Base-by-base conservation (phyloP, 2,888 invertebrate genomes). In the Hypercompe scribonia region DNA sequence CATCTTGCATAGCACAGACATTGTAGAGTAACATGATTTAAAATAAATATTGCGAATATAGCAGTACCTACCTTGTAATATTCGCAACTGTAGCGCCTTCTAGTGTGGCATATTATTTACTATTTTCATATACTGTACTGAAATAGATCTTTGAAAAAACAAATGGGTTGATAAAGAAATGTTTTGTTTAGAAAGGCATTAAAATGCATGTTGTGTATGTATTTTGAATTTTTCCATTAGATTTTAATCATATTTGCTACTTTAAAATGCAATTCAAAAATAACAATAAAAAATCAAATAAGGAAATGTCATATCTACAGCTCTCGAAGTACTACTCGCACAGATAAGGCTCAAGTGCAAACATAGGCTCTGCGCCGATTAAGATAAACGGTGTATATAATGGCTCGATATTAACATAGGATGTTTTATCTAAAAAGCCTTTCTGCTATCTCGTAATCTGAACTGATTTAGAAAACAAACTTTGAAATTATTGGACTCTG, bases 321-420 rank as follows among this genome's bases (percentile, higher is more conserved):
- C 71, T 72, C 74, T 81, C 70, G 67, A 71, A 73, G 78, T 75
- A 82, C 74, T 65, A 46, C 70, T 71, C 71, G 58, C 34, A n/a
- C n/a, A 76, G 86, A 85, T 84, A 84, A 84, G 74, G 71, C 68
- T 78, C 71, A 28, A 76, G 65, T 76, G 71, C 75, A 81, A 81
- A 81, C 78, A 79, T 61, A 73, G 67, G 78, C 79, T 77, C 69
- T 78, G 76, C 71, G 65, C 69, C 72, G 83, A 84, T 84, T 80
- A 77, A 81, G 79, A 84, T 82, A 84, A 81, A 66, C 61, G 42
- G 7, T 31, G 11, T 24, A 18, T 31, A 77, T 72, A 70, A 75
- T 70, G 69, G 34, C 70, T 65, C 68, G 54, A 72, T 71, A 72
- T 63, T 71, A 67, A 71, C 64, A 73, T 69, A 63, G 28, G 73